phyloP scores from a whole-genome alignment of 2,888 invertebrate genomes.

The Caenorhabditis sp. region DNA sequence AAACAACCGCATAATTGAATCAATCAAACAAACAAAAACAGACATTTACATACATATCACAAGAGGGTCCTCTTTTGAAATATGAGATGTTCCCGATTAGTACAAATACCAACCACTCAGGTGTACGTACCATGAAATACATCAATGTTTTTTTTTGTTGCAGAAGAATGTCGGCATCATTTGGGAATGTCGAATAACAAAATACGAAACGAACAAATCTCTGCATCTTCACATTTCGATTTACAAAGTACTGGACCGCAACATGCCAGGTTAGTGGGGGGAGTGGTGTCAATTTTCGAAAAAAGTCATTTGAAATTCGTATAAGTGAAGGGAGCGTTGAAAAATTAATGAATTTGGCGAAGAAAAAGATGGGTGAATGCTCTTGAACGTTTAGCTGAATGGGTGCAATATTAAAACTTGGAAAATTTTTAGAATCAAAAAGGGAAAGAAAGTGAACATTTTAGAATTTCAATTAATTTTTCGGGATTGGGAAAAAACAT shows the following conservation, averaged over 20 bases:
- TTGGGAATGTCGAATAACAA: constrained; percentile 86
- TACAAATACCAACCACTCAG: not conserved
- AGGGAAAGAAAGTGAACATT: too few relatives aligned
- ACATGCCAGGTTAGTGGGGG: constrained; percentile 82
- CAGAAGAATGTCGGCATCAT: constrained; percentile 72
- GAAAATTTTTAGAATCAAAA: not conserved
- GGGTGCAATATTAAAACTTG: constrained; percentile 21
- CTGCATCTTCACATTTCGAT: constrained; percentile 86
- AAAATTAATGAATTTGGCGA: constrained; percentile 19
- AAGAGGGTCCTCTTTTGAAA: not conserved
- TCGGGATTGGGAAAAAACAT: too few relatives aligned
- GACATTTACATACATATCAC: not conserved
- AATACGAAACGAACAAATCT: constrained; percentile 83
- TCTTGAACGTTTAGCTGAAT: not conserved
- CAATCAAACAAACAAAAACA: constrained; percentile 2
- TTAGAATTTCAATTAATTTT: too few relatives aligned
- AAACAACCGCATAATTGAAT: not conserved
- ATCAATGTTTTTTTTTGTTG: constrained; percentile 32
- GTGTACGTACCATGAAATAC: constrained; percentile 6
- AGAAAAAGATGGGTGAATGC: not conserved
- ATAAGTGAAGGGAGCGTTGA: constrained; percentile 19
- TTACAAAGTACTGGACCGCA: constrained; percentile 85
- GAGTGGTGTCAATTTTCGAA: constrained; percentile 4
- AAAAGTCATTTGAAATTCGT: constrained; percentile 26
- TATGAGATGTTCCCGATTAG: not conserved